Evolutionary conservation across 2,113 vertebrate species (phyloP), one percentile per base, ranked within the genome.

Genomic region (Laterallus jamaicensis): DNA sequence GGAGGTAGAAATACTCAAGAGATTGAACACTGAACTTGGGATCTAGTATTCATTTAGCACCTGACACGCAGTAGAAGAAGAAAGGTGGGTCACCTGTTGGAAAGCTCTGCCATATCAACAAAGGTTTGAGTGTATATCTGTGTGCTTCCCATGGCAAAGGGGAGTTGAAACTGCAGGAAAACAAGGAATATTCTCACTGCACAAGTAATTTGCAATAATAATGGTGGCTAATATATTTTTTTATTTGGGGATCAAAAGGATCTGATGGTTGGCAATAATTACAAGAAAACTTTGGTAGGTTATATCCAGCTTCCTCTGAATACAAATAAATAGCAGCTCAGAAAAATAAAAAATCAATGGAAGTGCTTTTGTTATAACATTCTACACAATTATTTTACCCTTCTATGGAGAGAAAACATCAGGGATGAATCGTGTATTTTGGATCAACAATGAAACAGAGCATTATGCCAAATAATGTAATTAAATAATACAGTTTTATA

Each of bases 11-110:
- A 86, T 35, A 54, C 6, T 8, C 29, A 44, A 54, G 26, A 59
- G 11, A 21, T 14, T 39, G 9, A 32, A 14, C 12, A 29, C 7
- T 28, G 11, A 68, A 39, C 7, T 29, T 63, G 13, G 6, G 7
- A 29, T 60, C 13, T 83, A n/a, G 12, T 71, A 37, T 32, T 75
- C 47, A 18, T 86, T 67, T 68, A 59, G 22, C 12, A 14, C 10
- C 5, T 0, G 0, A 12, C 54, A 26, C 44, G 17, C 54, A 32
- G 18, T 13, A 37, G 11, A 58, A 10, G 0, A 0, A 32, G 20
- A 28, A 78, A 31, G 10, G 6, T 77, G 56, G 17, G 42, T 92
- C 37, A 42, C 16, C 24, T 47, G 2, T 11, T 0, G 0, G 6
- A 26, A 62, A 58, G 31, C 9, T 52, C 37, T 42, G 22, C 29